Conservation (phyloP, 1,140 invertebrate genomes). For the Saccostrea glomerata region DNA sequence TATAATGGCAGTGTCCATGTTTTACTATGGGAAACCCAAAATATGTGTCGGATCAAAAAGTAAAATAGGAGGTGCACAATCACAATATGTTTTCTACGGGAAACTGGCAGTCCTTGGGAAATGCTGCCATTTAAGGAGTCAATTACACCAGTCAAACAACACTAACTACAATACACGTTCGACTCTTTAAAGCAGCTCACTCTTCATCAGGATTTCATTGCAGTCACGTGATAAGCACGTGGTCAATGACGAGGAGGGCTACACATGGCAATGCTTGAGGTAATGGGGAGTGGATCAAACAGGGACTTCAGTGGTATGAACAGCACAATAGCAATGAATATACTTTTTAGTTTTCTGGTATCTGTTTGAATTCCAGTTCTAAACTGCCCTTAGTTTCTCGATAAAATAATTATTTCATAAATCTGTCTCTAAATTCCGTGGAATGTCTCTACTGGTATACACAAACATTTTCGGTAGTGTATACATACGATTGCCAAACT, state of each 20-base stretch:
- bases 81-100: constrained; percentile 40
- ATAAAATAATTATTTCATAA: not conserved
- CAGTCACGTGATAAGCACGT: not conserved
- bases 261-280: constrained; percentile 24
- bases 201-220: constrained; percentile 3
- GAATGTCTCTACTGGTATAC: constrained; percentile 13
- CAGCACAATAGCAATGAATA: not conserved
- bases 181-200: constrained; percentile 22
- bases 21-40: too few relatives aligned
- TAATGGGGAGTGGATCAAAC: constrained; percentile 33
- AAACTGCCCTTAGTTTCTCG: constrained; percentile 9
- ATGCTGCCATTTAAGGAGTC: constrained; percentile 38
- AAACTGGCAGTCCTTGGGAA: constrained; percentile 37
- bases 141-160: constrained; percentile 28
- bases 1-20: too few relatives aligned
- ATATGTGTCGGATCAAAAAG: too few relatives aligned
- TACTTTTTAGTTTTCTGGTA: not conserved
- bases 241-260: not conserved
- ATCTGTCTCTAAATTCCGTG: not conserved
- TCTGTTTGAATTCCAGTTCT: not conserved
- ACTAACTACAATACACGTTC: constrained; percentile 10
- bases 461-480: not conserved
- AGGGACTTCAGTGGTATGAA: constrained; percentile 18
- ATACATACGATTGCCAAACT: not conserved
- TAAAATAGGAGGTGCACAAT: too few relatives aligned